Evolutionary conservation across 2,888 invertebrate genomes (phyloP).

Genomic region (Eupithecia subumbrata): DNA sequence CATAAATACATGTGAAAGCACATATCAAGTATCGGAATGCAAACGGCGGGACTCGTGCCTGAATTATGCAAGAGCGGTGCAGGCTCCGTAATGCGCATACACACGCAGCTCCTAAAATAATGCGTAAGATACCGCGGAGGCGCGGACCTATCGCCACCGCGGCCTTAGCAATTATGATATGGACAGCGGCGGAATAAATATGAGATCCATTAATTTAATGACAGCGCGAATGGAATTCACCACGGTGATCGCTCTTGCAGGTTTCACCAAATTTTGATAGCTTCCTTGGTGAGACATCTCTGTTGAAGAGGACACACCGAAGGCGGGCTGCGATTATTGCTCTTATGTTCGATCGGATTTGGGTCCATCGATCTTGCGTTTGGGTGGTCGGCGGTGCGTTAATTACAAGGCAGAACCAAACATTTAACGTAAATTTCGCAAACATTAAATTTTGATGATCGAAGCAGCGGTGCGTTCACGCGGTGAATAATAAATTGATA

Average conservation of each 20-base stretch:
- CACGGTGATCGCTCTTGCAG: constrained; percentile 61
- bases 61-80: constrained; percentile 81
- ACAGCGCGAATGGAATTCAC: constrained; percentile 68
- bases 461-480: constrained; percentile 73
- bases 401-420: constrained; percentile 79
- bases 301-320: constrained; percentile 64
- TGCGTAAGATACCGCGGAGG: constrained; percentile 54
- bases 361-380: constrained; percentile 70
- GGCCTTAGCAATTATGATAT: constrained; percentile 46
- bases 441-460: constrained; percentile 77
- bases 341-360: constrained; percentile 69
- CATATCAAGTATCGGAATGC: constrained; percentile 84
- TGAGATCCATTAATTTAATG: constrained; percentile 68
- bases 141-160: constrained; percentile 56
- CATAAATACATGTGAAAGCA: constrained; percentile 84
- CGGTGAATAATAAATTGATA: constrained; percentile 75
- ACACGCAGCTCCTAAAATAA: constrained; percentile 77
- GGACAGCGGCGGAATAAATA: constrained; percentile 45
- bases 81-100: constrained; percentile 75
- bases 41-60: constrained; percentile 80
- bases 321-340: constrained; percentile 71
- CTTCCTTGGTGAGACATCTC: constrained; percentile 57
- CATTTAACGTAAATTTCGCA: constrained; percentile 79
- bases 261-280: constrained; percentile 62
- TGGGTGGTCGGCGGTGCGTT: constrained; percentile 77